A percentile compares a stretch with the other conserved stretches of the same genome.
These are phyloP conservation scores for Diaprepes abbreviatus DNA, from an alignment of 2,888 invertebrate species.

Conservation along the genomic window DNA sequence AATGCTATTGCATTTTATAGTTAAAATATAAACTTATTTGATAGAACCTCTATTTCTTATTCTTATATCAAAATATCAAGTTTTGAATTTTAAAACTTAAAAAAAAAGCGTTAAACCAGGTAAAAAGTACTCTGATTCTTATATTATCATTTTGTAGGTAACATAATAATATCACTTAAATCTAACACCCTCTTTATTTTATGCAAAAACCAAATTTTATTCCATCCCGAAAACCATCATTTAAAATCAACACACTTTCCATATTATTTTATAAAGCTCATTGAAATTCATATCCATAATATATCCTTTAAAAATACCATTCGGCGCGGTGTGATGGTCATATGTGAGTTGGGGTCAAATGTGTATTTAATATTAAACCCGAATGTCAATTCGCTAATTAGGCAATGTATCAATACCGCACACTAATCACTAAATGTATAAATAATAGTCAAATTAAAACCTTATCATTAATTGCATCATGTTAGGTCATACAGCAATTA, in stretches of 20 bases:
- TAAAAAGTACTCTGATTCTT: too few species aligned
- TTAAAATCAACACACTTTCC: background rate
- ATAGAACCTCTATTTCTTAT: too few species aligned
- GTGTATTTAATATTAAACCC: slow-evolving; percentile 10
- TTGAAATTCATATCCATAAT: slow-evolving; percentile 9
- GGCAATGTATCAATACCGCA: slow-evolving; percentile 9
- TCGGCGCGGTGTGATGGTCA: slow-evolving; percentile 23
- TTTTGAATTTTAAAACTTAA: too few species aligned
- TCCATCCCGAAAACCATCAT: too few species aligned
- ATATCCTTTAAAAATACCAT: slow-evolving; percentile 13
- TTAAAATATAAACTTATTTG: too few species aligned
- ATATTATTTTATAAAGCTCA: slow-evolving; percentile 12
- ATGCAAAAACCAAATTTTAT: too few species aligned
- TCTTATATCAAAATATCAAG: too few species aligned
- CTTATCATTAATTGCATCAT: slow-evolving; percentile 29
- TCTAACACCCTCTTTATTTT: too few species aligned
- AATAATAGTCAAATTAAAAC: slow-evolving; percentile 18
- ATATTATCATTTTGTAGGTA: too few species aligned
- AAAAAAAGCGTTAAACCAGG: too few species aligned
- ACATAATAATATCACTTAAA: too few species aligned
- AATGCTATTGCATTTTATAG: too few species aligned
- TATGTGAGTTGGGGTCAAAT: slow-evolving; percentile 25
- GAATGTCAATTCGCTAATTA: slow-evolving; percentile 20
- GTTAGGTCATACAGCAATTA: background rate
- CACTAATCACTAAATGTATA: slow-evolving; percentile 23